These are phyloP conservation scores for Emmelina monodactyla DNA, from an alignment of 2,888 invertebrate genomes.

Conservation along the genomic window DNA sequence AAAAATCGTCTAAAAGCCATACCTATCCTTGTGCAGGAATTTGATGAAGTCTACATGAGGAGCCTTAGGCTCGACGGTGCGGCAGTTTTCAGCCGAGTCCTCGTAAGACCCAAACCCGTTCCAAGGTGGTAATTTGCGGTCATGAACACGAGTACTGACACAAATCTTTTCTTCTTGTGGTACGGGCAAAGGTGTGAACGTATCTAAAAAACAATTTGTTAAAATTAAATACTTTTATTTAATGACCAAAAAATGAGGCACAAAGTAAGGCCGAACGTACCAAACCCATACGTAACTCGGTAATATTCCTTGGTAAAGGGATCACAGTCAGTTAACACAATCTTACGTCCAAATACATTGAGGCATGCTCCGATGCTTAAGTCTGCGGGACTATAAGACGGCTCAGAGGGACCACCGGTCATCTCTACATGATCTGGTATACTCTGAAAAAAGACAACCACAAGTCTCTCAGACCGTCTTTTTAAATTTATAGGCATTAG, in stretches of 20 bases:
- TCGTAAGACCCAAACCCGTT: slow-evolving; percentile 91
- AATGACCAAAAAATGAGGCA: not conserved
- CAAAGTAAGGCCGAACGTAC: slow-evolving; percentile 26
- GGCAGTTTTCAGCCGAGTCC: slow-evolving; percentile 88
- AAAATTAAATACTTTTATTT: not conserved
- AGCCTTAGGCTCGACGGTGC: slow-evolving; percentile 79
- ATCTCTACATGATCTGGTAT: slow-evolving; percentile 43
- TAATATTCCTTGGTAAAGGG: slow-evolving; percentile 87
- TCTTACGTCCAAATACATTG: slow-evolving; percentile 82
- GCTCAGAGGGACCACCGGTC: slow-evolving; percentile 38
- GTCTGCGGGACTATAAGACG: slow-evolving; percentile 75
- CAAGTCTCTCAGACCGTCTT: no score
- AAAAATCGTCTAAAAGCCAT: slow-evolving; percentile 6
- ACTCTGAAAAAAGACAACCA: no score
- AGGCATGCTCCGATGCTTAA: slow-evolving; percentile 82
- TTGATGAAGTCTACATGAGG: slow-evolving; percentile 81
- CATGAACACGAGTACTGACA: slow-evolving; percentile 29
- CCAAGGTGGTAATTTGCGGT: slow-evolving; percentile 79
- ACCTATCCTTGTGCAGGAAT: slow-evolving; percentile 82
- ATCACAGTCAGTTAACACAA: slow-evolving; percentile 85
- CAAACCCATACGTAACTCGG: slow-evolving; percentile 70
- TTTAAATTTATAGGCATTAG: no score
- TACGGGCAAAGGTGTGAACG: slow-evolving; percentile 68
- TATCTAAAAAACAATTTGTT: slow-evolving; percentile 43
- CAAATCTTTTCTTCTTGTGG: slow-evolving; percentile 43